Conservation (phyloP, 1,140 invertebrate species). For the Nasonia longicornis region DNA sequence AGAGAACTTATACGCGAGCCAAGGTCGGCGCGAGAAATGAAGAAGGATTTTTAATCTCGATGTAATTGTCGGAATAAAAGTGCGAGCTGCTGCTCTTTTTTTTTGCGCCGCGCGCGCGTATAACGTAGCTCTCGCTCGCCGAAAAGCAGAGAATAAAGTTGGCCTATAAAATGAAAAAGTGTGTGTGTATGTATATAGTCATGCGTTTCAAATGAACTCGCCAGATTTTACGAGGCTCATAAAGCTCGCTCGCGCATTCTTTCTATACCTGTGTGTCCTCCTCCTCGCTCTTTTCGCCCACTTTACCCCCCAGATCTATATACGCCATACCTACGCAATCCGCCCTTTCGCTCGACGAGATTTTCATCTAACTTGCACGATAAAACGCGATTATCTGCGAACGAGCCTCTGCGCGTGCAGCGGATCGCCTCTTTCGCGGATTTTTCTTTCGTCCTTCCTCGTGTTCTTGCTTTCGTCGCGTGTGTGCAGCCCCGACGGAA, state of each 20-base stretch:
- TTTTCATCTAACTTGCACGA: slow-evolving; percentile 53
- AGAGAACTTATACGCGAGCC: no score
- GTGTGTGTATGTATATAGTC: neutral
- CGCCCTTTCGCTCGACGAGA: slow-evolving; percentile 31
- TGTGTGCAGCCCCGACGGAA: neutral
- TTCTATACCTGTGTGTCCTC: neutral
- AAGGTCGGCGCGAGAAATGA: neutral
- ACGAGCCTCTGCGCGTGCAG: slow-evolving; percentile 23
- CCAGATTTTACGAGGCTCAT: slow-evolving; percentile 49
- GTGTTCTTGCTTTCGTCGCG: neutral
- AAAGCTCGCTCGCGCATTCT: slow-evolving; percentile 31
- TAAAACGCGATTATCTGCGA: slow-evolving; percentile 50
- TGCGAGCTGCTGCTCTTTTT: no score
- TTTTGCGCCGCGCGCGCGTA: neutral
- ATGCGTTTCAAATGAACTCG: slow-evolving; percentile 39
- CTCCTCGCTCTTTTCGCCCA: neutral
- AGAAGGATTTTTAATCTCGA: slow-evolving; percentile 36
- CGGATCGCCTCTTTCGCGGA: neutral
- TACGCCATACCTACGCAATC: neutral
- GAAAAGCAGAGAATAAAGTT: slow-evolving; percentile 34
- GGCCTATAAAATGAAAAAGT: slow-evolving; percentile 36
- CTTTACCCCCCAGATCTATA: neutral
- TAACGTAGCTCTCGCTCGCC: no score
- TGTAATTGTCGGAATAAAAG: slow-evolving; percentile 23
- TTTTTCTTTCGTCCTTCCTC: neutral